A percentile compares a stretch with the other conserved stretches of the same genome.
These are phyloP conservation scores for Molorchus minor DNA, from an alignment of 2,888 invertebrate genomes.

Conservation along the genomic window DNA sequence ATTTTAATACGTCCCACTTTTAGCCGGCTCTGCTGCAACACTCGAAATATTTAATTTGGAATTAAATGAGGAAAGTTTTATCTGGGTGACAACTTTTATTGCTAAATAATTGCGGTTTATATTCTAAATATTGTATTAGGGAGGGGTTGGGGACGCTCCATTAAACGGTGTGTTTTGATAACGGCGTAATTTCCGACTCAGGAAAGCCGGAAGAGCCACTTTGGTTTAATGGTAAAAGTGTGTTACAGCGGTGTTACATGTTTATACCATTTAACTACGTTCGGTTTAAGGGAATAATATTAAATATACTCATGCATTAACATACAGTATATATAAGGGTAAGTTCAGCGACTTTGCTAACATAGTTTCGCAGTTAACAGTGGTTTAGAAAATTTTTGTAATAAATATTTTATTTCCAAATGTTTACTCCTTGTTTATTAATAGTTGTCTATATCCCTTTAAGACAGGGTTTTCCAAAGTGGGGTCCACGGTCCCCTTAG, in stretches of 20 bases:
- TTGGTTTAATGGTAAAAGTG: conserved; percentile 57
- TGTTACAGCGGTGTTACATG: conserved; percentile 58
- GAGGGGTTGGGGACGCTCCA: conserved; percentile 23
- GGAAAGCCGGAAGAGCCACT: conserved; percentile 56
- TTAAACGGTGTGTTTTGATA: conserved; percentile 50
- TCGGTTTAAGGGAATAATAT: conserved; percentile 38
- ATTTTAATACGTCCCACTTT: too few species aligned
- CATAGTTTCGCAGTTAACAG: too few species aligned
- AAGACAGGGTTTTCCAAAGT: too few species aligned
- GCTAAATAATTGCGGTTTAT: conserved; percentile 15
- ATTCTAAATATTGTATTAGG: conserved; percentile 23
- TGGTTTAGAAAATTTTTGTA: too few species aligned
- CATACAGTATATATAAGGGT: too few species aligned
- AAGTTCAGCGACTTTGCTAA: too few species aligned
- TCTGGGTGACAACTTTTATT: neutral
- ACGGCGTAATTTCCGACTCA: conserved; percentile 52
- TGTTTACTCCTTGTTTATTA: too few species aligned
- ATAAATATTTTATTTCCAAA: too few species aligned
- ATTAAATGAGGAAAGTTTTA: neutral
- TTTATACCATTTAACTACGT: conserved; percentile 59
- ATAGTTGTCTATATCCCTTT: too few species aligned
- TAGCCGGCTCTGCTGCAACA: too few species aligned
- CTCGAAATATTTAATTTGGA: too few species aligned
- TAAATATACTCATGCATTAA: conserved; percentile 19
- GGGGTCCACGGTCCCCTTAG: too few species aligned